These are phyloP conservation scores for Dynastes grantii DNA, from an alignment of 2,888 invertebrate genomes.

Conservation along the genomic window DNA sequence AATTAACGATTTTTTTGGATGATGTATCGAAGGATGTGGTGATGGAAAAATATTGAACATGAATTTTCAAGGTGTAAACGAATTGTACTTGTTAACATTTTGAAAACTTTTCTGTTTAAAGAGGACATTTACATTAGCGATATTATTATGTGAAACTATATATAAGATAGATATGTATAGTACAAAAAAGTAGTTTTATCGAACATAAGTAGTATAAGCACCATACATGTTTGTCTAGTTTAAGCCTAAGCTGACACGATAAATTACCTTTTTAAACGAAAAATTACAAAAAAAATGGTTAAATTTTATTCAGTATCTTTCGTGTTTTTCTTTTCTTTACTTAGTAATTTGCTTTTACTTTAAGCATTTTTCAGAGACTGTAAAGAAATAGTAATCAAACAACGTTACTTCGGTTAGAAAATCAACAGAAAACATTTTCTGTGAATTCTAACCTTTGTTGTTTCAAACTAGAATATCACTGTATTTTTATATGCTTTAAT, in stretches of 20 bases:
- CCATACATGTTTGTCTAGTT: too few relatives aligned
- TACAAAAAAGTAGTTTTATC: not conserved
- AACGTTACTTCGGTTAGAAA: too few relatives aligned
- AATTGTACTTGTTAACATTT: slow-evolving; percentile 49
- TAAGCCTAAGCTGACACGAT: too few relatives aligned
- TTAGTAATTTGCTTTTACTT: not conserved
- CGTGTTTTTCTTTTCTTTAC: not conserved
- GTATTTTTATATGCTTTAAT: too few relatives aligned
- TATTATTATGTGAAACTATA: not conserved
- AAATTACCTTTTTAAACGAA: too few relatives aligned
- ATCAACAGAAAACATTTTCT: too few relatives aligned
- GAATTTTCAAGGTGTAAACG: slow-evolving; percentile 47
- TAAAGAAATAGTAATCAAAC: not conserved
- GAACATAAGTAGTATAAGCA: too few relatives aligned
- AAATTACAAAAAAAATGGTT: too few relatives aligned
- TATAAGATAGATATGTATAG: not conserved
- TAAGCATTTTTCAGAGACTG: slow-evolving; percentile 1
- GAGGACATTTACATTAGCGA: not conserved
- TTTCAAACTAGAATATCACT: too few relatives aligned
- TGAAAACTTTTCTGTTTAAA: slow-evolving; percentile 12
- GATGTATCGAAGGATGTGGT: not conserved
- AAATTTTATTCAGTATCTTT: not conserved
- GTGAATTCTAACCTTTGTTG: too few relatives aligned
- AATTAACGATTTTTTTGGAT: not conserved
- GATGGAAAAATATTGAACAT: not conserved